Evolutionary conservation across 2,888 invertebrate species (phyloP), one percentile per base, ranked within the genome.

Genomic region (Catocala fraxini): DNA sequence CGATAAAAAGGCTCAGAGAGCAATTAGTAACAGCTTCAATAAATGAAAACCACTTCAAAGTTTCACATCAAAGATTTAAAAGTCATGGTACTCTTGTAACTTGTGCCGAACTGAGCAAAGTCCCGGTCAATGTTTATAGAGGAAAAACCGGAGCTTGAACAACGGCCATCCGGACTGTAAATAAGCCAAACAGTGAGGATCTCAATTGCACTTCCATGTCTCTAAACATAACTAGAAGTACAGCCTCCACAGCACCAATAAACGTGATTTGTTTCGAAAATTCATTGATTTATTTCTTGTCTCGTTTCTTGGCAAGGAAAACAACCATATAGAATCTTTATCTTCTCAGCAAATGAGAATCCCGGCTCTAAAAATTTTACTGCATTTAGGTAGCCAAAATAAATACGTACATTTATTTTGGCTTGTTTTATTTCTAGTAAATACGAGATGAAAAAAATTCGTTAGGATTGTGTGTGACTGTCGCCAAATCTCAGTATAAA

Each of bases 41-140:
- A 25, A 25, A 25, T 25, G 25, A 25, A 25, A 25, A 25, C 25
- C 25, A 25, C 25, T 25, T 25, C 25, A 25, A 25, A 25, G 25
- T 25, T 15, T 15, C 15, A 15, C 15, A 15, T 15, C 0, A 15
- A 15, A 15, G 15, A 1, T 15, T 25, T 7, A 5, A 39, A 45
- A 34, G 11, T 33, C 53, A 12, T 33, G 6, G 11, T 9, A 48
- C 60, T 60, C 67, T 65, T 34, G 25, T 63, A 15, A 61, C 75
- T 81, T 79, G 59, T 0, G 10, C 77, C 73, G 51, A 7, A 34
- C 25, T 12, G 39, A 9, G 33, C 56, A 54, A 60, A 75, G 71
- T 72, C 70, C 73, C 77, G 77, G 81, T 79, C 81, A 84, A 79
- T 83, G 82, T 84, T 85, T 84, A 83, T 83, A 78, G 78, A 82